A percentile compares a stretch with the other conserved stretches of the same genome.
These are phyloP conservation scores for Onychomys arenicola DNA, from an alignment of 2,797 vertebrate genomes.

Conservation along the genomic window DNA sequence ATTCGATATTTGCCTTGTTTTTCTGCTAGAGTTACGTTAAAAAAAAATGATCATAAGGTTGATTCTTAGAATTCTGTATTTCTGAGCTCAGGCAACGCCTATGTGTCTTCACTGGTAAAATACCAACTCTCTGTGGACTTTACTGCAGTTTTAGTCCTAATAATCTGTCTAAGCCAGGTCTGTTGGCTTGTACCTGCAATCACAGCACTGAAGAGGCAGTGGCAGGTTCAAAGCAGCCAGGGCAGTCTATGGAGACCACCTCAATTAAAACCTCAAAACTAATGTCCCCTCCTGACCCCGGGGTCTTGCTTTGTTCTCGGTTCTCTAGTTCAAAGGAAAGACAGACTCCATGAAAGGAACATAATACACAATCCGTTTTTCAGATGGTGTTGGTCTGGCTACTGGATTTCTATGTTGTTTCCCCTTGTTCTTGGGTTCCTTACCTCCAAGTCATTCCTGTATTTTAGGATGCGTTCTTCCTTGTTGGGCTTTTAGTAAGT, in stretches of 20 bases:
- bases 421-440: neutral
- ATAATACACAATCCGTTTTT: neutral
- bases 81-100: neutral
- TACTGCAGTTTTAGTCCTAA: constrained; percentile 32
- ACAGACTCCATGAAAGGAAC: neutral
- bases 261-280: neutral
- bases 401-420: neutral
- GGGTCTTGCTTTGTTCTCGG: constrained; percentile 9
- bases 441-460: neutral
- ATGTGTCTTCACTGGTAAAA: neutral
- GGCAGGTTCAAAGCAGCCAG: neutral
- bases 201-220: neutral
- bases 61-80: constrained; percentile 28
- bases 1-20: neutral
- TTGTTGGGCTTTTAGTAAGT: constrained; percentile 29
- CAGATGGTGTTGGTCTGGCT: neutral
- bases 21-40: neutral
- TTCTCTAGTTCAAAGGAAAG: constrained; percentile 22
- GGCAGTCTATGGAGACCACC: neutral
- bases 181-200: neutral
- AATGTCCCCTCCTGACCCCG: neutral
- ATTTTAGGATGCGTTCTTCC: neutral
- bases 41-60: neutral
- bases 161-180: neutral
- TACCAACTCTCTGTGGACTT: neutral